These are phyloP conservation scores for Clarias gariepinus DNA, from an alignment of 2,113 vertebrate species.

Conservation along the genomic window DNA sequence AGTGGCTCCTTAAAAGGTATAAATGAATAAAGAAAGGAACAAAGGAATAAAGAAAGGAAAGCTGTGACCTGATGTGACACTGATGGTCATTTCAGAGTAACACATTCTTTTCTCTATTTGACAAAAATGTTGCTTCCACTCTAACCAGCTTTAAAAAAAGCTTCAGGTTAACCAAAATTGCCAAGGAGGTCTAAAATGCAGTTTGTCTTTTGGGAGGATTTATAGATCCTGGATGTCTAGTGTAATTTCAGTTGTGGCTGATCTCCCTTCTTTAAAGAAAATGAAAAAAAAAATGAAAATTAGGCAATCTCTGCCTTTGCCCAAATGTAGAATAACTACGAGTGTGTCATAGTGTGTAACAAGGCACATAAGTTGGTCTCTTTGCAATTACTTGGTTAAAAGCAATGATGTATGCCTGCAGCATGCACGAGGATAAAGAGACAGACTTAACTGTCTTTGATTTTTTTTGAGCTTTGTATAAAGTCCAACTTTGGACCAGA, in stretches of 20 bases:
- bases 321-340: background rate
- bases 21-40: background rate
- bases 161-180: background rate
- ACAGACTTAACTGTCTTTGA: background rate
- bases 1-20: background rate
- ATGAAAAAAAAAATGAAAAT: background rate
- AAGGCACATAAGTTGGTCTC: background rate
- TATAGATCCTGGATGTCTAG: background rate
- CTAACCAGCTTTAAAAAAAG: background rate
- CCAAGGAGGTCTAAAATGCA: background rate
- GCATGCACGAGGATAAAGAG: background rate
- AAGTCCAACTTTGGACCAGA: background rate
- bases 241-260: background rate
- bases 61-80: background rate
- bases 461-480: background rate
- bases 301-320: background rate
- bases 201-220: background rate
- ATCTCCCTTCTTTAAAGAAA: slow-evolving; percentile 1
- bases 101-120: background rate
- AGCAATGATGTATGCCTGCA: background rate
- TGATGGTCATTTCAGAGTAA: background rate
- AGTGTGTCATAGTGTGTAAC: background rate
- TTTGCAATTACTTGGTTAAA: background rate
- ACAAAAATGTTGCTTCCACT: background rate
- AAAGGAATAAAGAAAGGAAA: background rate